A percentile compares a stretch with the other conserved stretches of the same genome.
Conservation (phyloP, 2,888 invertebrate genomes). For the Leptinotarsa peninsularis region DNA sequence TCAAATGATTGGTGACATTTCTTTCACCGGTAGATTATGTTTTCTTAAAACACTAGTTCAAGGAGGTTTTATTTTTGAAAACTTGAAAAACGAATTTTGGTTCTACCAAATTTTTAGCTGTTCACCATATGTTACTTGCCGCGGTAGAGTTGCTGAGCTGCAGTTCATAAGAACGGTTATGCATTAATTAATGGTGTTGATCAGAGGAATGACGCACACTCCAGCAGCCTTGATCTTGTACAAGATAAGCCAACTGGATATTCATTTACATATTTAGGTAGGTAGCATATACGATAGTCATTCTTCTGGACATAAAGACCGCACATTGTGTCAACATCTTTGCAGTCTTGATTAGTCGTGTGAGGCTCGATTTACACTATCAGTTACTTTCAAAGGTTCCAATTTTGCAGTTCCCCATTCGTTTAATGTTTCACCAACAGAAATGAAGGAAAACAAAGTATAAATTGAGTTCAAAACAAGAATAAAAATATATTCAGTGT, state of each 20-base stretch:
- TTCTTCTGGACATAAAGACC: slow-evolving; percentile 18
- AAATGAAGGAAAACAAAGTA: neutral
- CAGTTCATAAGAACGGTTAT: neutral
- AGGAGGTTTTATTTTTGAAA: too few relatives aligned
- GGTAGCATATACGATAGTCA: neutral
- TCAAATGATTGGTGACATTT: too few relatives aligned
- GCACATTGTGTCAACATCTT: slow-evolving; percentile 12
- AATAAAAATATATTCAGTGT: neutral
- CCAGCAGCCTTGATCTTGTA: slow-evolving; percentile 5
- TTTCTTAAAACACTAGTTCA: too few relatives aligned
- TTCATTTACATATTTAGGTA: slow-evolving; percentile 23
- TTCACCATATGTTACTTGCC: neutral
- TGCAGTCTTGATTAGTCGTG: neutral
- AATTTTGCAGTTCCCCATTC: neutral
- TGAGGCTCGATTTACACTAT: neutral
- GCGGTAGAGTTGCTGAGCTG: too few relatives aligned
- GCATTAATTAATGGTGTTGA: slow-evolving; percentile 16
- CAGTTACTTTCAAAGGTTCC: neutral
- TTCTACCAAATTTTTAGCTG: neutral
- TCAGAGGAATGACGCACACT: slow-evolving; percentile 6
- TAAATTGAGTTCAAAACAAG: neutral
- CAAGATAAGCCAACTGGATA: slow-evolving; percentile 24
- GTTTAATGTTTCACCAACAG: neutral
- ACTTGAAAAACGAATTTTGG: too few relatives aligned
- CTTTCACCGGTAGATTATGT: too few relatives aligned